Percentiles rank a stretch among this genome's conserved stretches.
phyloP scores from a whole-genome alignment of 1,140 invertebrate genomes.

The Meloidogyne hapla region DNA sequence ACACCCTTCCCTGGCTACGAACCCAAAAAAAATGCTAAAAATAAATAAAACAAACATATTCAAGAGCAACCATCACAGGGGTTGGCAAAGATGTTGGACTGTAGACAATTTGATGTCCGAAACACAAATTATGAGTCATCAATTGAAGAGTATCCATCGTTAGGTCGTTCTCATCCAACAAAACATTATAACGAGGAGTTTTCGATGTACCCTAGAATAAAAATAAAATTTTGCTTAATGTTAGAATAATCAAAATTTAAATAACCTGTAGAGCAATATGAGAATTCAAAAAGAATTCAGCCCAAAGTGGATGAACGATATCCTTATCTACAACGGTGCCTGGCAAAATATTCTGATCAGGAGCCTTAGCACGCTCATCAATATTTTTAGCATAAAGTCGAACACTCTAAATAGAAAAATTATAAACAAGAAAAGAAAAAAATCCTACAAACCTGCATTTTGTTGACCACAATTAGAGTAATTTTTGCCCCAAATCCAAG shows the following conservation, averaged over 20 bases:
- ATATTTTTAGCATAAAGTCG: slow-evolving; percentile 9
- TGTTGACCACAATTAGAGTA: slow-evolving; percentile 9
- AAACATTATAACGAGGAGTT: slow-evolving; percentile 36
- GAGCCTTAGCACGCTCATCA: not conserved
- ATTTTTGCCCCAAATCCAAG: not conserved
- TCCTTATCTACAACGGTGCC: slow-evolving; percentile 18
- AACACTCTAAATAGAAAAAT: slow-evolving; percentile 1
- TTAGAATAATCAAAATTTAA: slow-evolving; percentile 23
- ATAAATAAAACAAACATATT: not conserved
- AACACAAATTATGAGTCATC: slow-evolving; percentile 20
- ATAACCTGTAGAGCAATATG: not conserved
- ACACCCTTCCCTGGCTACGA: no score
- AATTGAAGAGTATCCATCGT: slow-evolving; percentile 26
- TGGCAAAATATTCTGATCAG: slow-evolving; percentile 17
- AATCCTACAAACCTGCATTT: not conserved
- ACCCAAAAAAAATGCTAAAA: not conserved
- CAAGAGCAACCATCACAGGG: slow-evolving; percentile 20
- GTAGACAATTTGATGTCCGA: slow-evolving; percentile 36
- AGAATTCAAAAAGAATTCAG: not conserved
- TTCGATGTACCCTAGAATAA: slow-evolving; percentile 30
- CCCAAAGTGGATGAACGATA: not conserved
- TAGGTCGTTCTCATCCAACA: slow-evolving; percentile 33
- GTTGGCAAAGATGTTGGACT: slow-evolving; percentile 39
- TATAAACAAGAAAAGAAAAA: not conserved
- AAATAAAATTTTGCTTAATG: not conserved